Evolutionary conservation across 2,113 vertebrate species (phyloP), one percentile per base, ranked within the genome.

Genomic region (Dolichotis patagonum): DNA sequence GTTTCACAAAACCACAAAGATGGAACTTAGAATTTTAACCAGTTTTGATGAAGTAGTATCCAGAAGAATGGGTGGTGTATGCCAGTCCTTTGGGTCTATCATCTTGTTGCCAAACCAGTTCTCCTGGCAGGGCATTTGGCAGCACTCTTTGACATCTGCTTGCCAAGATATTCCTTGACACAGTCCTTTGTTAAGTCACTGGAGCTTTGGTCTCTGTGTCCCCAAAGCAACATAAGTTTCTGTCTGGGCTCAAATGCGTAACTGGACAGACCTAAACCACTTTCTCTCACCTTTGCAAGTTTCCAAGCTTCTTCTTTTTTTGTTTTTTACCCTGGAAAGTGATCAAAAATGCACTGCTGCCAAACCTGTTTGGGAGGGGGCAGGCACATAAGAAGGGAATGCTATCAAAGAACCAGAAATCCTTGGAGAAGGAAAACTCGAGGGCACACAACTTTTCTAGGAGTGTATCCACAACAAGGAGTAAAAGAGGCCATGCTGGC

Each of bases 31-130:
- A 38, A 32, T 90, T 97, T 95, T 52, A 89, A 93, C 88, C 69
- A 52, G n/a, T 10, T 43, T 62, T 71, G 65, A 96, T 88, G 85
- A 96, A 91, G 69, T 71, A 38, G 81, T 56, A 78, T 43, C 56
- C 69, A 95, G 85, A 96, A 90, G 81, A 97, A 97, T 14, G 30
- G 73, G 65, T 54, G 65, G 65, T 49, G 38, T 73, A 22, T 95
- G 93, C 73, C 58, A 81, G 88, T 92, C 85, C 94, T 96, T 81
- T 86, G 86, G 93, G 73, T 90, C 95, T 95, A 54, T 87, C 94
- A 95, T 69, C 63, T 97, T 95, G 87, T 95, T 98, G 97, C 96
- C 86, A 98, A 97, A 98, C 96, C 93, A 97, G 96, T 97, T 97
- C 60, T 96, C 94, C 75, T 24, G 62, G 88, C n/a, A 22, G 89